These are phyloP conservation scores for Apogon talboti DNA, from an alignment of 2,797 vertebrate genomes.

Conservation along the genomic window DNA sequence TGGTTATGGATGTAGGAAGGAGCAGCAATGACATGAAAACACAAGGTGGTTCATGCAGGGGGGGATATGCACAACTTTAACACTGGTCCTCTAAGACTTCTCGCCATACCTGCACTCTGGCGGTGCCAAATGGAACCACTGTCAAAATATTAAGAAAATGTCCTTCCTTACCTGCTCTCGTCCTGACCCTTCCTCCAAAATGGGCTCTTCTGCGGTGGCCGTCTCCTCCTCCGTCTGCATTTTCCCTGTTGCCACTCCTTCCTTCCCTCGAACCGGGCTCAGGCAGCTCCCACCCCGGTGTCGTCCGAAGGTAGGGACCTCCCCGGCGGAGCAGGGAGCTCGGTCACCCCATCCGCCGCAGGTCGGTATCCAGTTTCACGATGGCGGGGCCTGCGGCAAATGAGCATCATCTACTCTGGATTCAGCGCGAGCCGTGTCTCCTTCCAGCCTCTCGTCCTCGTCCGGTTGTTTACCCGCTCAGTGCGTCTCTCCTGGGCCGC, in stretches of 20 bases:
- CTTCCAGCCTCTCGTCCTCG: slow-evolving; percentile 10
- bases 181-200: slow-evolving; percentile 82
- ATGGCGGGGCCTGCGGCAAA: slow-evolving; percentile 81
- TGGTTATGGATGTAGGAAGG: slow-evolving; percentile 9
- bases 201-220: slow-evolving; percentile 84
- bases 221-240: slow-evolving; percentile 87
- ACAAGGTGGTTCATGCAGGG: neutral
- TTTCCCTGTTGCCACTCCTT: slow-evolving; percentile 73
- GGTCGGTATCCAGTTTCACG: slow-evolving; percentile 78
- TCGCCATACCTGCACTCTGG: neutral
- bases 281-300: slow-evolving; percentile 76
- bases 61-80: slow-evolving; percentile 27
- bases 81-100: too few relatives aligned
- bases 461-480: slow-evolving; percentile 33
- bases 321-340: slow-evolving; percentile 80
- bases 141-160: neutral
- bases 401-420: slow-evolving; percentile 68
- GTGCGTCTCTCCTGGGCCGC: slow-evolving; percentile 7
- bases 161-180: slow-evolving; percentile 84
- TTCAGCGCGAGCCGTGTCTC: slow-evolving; percentile 16
- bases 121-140: neutral
- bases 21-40: slow-evolving; percentile 13
- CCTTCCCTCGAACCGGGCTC: slow-evolving; percentile 66
- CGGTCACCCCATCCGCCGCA: slow-evolving; percentile 86
- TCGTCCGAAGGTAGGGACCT: slow-evolving; percentile 80